Evolutionary conservation across 2,888 invertebrate species (phyloP), one percentile per base, ranked within the genome.

Genomic region (Drosophila eohydei): DNA sequence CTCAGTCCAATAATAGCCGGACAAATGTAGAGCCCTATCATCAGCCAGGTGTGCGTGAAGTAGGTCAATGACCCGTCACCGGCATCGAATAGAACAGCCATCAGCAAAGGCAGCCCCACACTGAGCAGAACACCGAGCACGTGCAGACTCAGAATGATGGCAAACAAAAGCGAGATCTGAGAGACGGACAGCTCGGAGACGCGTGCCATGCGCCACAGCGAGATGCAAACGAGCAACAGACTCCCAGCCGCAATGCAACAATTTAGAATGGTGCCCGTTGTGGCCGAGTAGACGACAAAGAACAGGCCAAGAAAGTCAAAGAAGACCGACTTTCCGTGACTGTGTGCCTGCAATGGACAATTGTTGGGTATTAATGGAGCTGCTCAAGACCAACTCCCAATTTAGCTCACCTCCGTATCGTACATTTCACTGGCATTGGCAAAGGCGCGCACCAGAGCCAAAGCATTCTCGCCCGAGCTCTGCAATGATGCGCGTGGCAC

Each of bases 301-400:
- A 95, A 95, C 61, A 94, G 83, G 32, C 96, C 96, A 67, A 96
- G 90, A 64, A 95, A 94, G 90, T 97, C 97, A 92, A 94, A 97
- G 93, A 95, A 97, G 0, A 97, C 95, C 2, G 94, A 93, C 8
- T 92, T 89, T 38, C 93, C 91, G 12, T 92, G 80, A 0, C 93
- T 89, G 30, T 92, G 79, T 6, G 90, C 82, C 94, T 94, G 48
- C 6, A 38, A 54, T 2, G n/a, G 0, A 4, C n/a, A 4, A 4
- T 2, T 1, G 16, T 12, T n/a, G 2, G 4, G 0, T 16, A 12
- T 3, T 46, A 9, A 11, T 32, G 14, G 7, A 4, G 5, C 6
- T 7, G 4, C 6, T 1, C 4, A 12, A 21, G 16, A 7, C 1
- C 0, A 48, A 2, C 43, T 21, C 9, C 4, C 11, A 2, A 3